Evolutionary conservation across 2,113 vertebrate species (phyloP).

Genomic region (Caloenas nicobarica): DNA sequence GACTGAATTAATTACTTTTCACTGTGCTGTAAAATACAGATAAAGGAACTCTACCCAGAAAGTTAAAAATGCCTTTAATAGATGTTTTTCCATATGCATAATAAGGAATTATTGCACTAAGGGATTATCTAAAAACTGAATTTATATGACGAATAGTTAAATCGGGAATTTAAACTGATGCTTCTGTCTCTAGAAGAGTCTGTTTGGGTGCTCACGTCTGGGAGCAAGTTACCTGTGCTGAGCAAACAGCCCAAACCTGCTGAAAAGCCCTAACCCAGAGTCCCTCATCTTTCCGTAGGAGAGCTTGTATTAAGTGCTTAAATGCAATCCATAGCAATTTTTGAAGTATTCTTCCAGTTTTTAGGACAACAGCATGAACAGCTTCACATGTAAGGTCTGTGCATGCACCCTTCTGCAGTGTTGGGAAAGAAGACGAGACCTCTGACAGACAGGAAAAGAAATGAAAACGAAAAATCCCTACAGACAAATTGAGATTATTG

Average conservation of each 20-base stretch:
- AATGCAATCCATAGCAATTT: not conserved
- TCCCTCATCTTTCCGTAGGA: not conserved
- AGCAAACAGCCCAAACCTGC: not conserved
- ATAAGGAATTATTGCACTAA: constrained; percentile 32
- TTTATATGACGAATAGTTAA: constrained; percentile 19
- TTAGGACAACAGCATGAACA: not conserved
- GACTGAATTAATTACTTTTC: constrained; percentile 55
- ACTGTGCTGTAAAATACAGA: constrained; percentile 42
- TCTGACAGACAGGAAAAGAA: not conserved
- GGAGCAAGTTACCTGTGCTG: not conserved
- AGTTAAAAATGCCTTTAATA: constrained; percentile 41
- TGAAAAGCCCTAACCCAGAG: not conserved
- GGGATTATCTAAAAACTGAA: constrained; percentile 28
- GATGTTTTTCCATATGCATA: not conserved
- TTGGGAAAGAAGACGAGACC: not conserved
- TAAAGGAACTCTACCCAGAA: constrained; percentile 49
- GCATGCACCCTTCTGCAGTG: not conserved
- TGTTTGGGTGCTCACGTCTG: not conserved
- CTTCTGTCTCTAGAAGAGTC: not conserved
- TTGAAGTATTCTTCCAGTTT: not conserved
- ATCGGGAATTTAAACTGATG: not conserved
- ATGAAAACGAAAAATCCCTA: not conserved
- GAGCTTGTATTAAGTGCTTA: not conserved
- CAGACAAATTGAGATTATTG: not conserved
- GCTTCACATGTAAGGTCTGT: rapidly evolving